Evolutionary conservation across 2,888 invertebrate genomes (phyloP).

Genomic region (Scrobipalpa atriplicella): DNA sequence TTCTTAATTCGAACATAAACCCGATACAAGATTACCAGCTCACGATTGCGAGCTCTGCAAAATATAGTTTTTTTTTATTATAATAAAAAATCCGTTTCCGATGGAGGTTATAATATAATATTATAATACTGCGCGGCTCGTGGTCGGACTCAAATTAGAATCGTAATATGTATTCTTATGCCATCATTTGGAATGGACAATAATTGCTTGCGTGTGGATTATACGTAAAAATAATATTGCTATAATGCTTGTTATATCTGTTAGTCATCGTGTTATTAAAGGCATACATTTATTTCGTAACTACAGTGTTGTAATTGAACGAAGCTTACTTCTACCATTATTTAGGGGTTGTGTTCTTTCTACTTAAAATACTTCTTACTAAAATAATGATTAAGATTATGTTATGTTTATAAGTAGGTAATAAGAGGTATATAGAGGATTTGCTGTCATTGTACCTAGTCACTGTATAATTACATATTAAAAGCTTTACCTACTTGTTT

Average conservation of each 20-base stretch:
- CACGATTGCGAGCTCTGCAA: constrained; percentile 30
- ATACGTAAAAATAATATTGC: constrained; percentile 60
- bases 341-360: too few relatives aligned
- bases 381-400: too few relatives aligned
- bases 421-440: too few relatives aligned
- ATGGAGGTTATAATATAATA: constrained; percentile 41
- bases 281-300: constrained; percentile 55
- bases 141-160: constrained; percentile 59
- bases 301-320: neutral
- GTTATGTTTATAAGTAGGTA: too few relatives aligned
- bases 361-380: too few relatives aligned
- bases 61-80: constrained; percentile 43
- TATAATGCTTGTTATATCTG: constrained; percentile 56
- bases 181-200: constrained; percentile 62
- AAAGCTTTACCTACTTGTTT: too few relatives aligned
- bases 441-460: too few relatives aligned
- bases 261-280: constrained; percentile 61
- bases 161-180: constrained; percentile 65
- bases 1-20: constrained; percentile 24
- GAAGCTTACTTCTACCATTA: too few relatives aligned
- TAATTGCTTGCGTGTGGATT: constrained; percentile 66
- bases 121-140: constrained; percentile 43
- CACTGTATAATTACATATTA: too few relatives aligned
- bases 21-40: constrained; percentile 22
- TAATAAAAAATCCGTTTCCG: constrained; percentile 39